Percentiles rank a stretch among this genome's conserved stretches.
phyloP scores from a whole-genome alignment of 1,140 invertebrate species.

The Drosophila carrolli region DNA sequence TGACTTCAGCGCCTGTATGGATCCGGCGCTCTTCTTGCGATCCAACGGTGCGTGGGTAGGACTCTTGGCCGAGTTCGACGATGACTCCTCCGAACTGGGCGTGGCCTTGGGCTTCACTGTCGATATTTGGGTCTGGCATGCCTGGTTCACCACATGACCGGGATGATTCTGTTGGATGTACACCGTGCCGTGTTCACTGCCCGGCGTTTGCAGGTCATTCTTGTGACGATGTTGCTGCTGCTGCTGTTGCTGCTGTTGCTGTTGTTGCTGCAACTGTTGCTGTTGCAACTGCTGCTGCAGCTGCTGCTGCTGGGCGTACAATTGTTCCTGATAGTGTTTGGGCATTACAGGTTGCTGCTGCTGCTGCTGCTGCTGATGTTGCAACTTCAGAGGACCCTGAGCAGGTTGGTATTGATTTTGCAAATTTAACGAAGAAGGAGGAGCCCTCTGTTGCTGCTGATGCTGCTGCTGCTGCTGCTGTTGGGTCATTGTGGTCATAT shows the following conservation, averaged over 20 bases:
- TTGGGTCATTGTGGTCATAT: slow-evolving; percentile 52
- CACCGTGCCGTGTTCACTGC: slow-evolving; percentile 80
- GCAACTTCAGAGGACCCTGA: slow-evolving; percentile 72
- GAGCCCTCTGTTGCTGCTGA: slow-evolving; percentile 64
- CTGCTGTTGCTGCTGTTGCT: slow-evolving; percentile 63
- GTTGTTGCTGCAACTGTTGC: slow-evolving; percentile 53
- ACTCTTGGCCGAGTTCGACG: slow-evolving; percentile 70
- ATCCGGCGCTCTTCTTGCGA: slow-evolving; percentile 87
- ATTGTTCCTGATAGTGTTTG: slow-evolving; percentile 74
- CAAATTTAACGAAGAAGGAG: slow-evolving; percentile 76
- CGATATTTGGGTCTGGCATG: slow-evolving; percentile 83
- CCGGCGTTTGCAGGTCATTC: slow-evolving; percentile 66
- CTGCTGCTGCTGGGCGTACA: slow-evolving; percentile 63
- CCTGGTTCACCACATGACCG: slow-evolving; percentile 83
- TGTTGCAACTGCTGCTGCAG: slow-evolving; percentile 58
- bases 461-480: slow-evolving; percentile 71
- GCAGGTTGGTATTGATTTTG: slow-evolving; percentile 79
- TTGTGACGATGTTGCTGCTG: slow-evolving; percentile 79
- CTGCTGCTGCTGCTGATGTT: slow-evolving; percentile 44
- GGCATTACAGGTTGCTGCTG: slow-evolving; percentile 52
- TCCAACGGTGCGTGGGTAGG: slow-evolving; percentile 86
- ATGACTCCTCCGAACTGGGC: slow-evolving; percentile 79
- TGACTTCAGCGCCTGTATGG: slow-evolving; percentile 88
- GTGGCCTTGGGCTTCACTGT: slow-evolving; percentile 74
- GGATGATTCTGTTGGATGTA: slow-evolving; percentile 84